phyloP scores from a whole-genome alignment of 2,888 invertebrate genomes.

The Junonia oenone region DNA sequence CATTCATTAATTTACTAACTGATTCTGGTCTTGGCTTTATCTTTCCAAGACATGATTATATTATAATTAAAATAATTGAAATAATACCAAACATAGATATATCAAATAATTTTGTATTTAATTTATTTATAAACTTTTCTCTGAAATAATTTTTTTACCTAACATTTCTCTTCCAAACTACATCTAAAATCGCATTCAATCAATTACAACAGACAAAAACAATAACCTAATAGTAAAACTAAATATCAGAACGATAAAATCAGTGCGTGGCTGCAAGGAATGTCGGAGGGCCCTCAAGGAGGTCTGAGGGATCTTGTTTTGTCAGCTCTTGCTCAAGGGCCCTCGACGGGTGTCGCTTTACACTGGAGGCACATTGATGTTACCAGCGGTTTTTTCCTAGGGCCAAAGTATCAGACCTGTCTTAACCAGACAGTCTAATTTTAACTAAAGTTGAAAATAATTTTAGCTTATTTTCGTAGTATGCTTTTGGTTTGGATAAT shows the following conservation, averaged over 20 bases:
- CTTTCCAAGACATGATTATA: no score
- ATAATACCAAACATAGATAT: no score
- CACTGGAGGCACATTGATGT: background rate
- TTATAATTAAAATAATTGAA: no score
- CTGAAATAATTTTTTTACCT: no score
- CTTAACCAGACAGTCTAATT: background rate
- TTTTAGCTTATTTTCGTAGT: no score
- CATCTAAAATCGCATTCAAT: background rate
- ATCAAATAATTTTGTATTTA: no score
- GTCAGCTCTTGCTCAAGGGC: constrained; percentile 25
- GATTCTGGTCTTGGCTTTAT: no score
- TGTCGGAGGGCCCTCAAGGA: constrained; percentile 17
- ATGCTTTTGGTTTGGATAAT: background rate
- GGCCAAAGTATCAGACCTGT: background rate
- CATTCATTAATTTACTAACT: no score
- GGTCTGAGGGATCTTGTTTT: constrained; percentile 20
- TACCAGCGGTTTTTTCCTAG: background rate
- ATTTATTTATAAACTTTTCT: no score
- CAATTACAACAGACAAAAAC: background rate
- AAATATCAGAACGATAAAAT: background rate
- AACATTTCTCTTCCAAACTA: no score
- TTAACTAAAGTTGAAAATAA: no score
- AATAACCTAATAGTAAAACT: background rate
- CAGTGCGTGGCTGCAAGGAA: background rate
- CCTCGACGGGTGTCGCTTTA: constrained; percentile 14